These are phyloP conservation scores for Brachionus rubens DNA, from an alignment of 1,140 invertebrate genomes.

Conservation along the genomic window DNA sequence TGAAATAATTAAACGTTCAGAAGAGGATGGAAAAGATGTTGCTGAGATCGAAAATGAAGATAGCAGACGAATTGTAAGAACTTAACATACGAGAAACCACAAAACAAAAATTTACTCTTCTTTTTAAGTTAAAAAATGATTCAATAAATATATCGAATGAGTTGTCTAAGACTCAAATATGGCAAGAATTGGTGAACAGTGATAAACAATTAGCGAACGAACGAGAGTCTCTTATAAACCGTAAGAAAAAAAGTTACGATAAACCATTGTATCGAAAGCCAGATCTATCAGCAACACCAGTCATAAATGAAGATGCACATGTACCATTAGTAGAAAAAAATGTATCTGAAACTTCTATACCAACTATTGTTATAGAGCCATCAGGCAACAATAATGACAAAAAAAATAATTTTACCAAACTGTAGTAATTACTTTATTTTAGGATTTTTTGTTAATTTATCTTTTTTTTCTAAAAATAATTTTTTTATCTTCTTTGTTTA, in stretches of 20 bases:
- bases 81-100: background rate
- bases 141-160: slow-evolving; percentile 36
- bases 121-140: slow-evolving; percentile 7
- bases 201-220: slow-evolving; percentile 25
- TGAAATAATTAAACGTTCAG: slow-evolving; percentile 12
- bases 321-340: slow-evolving; percentile 13
- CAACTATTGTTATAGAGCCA: slow-evolving; percentile 29
- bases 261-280: background rate
- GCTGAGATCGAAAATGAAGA: background rate
- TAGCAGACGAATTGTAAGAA: background rate
- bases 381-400: background rate
- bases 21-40: slow-evolving; percentile 33
- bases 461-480: too few relatives aligned
- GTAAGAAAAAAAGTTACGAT: background rate
- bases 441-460: too few relatives aligned
- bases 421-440: background rate
- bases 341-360: slow-evolving; percentile 19
- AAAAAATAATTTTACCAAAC: slow-evolving; percentile 7
- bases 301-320: slow-evolving; percentile 4
- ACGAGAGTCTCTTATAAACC: background rate
- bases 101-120: background rate
- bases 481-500: too few relatives aligned
- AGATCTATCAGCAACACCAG: background rate
- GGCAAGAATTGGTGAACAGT: slow-evolving; percentile 37
- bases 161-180: slow-evolving; percentile 34